Evolutionary conservation across 2,888 invertebrate species (phyloP).

Genomic region (Tiliacea aurago): DNA sequence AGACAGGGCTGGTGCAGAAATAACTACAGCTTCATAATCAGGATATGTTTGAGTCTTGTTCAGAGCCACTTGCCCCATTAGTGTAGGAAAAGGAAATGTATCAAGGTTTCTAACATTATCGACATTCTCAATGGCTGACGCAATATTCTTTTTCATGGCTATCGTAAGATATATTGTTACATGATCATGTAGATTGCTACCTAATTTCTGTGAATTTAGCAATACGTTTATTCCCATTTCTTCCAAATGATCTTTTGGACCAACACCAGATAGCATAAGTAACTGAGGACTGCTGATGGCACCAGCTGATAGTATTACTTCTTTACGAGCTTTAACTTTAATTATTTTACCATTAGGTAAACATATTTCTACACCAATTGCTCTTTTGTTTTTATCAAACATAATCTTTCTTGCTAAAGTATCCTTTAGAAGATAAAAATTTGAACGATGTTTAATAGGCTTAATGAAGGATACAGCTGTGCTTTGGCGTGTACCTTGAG

Average conservation of each 20-base stretch:
- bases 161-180: not conserved
- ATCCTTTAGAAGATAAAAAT: conserved; percentile 55
- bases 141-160: not conserved
- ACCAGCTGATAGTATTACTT: not conserved
- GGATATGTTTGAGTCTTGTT: not conserved
- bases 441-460: conserved; percentile 65
- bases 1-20: not conserved
- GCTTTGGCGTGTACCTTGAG: no score
- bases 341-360: conserved; percentile 29
- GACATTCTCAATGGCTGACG: not conserved
- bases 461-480: no score
- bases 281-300: not conserved
- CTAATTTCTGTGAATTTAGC: not conserved
- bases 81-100: not conserved
- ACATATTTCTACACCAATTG: conserved; percentile 69
- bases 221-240: not conserved
- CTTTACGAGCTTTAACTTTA: not conserved
- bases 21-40: not conserved
- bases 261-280: not conserved
- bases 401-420: conserved; percentile 68
- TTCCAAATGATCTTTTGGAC: not conserved
- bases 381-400: conserved; percentile 62
- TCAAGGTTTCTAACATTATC: not conserved
- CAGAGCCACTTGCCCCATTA: not conserved
- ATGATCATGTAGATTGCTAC: not conserved